A percentile compares a stretch with the other conserved stretches of the same genome.
Evolutionary conservation across 2,113 vertebrate genomes (phyloP).

Genomic region (Cyprinus carpio): DNA sequence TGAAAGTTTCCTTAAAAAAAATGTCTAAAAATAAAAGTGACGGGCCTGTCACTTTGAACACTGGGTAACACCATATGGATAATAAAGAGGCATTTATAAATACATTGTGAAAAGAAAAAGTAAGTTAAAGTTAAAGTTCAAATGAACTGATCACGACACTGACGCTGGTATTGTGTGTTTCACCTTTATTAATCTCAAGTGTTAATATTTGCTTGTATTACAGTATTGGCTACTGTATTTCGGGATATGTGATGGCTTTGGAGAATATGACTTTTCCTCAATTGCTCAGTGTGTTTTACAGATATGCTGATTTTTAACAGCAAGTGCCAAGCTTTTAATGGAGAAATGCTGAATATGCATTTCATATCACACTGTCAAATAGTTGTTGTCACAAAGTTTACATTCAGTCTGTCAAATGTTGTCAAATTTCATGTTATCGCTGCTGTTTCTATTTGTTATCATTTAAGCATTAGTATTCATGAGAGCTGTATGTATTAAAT

Average conservation of each 20-base stretch:
- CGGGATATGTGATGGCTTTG: not conserved
- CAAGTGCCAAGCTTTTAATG: slow-evolving; percentile 25
- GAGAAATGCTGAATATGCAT: slow-evolving; percentile 32
- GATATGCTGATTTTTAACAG: slow-evolving; percentile 14
- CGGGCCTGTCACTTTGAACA: not conserved
- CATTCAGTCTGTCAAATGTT: not conserved
- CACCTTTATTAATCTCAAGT: slow-evolving; percentile 21
- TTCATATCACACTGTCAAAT: slow-evolving; percentile 24
- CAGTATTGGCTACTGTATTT: slow-evolving; percentile 5
- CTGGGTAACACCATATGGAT: not conserved
- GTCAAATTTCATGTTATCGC: not conserved
- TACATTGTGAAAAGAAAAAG: not conserved
- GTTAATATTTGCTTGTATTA: slow-evolving; percentile 25
- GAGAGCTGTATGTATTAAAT: not conserved
- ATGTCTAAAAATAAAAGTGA: no score
- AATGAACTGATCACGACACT: slow-evolving; percentile 9
- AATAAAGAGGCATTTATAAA: not conserved
- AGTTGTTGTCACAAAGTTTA: slow-evolving; percentile 45
- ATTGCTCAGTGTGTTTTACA: slow-evolving; percentile 19
- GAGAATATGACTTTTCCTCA: slow-evolving; percentile 5
- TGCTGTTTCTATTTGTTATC: not conserved
- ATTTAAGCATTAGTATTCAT: not conserved
- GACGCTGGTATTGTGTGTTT: not conserved
- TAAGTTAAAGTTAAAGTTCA: not conserved
- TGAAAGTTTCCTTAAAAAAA: not conserved